These are phyloP conservation scores for Tigriopus californicus DNA, from an alignment of 2,888 invertebrate genomes.

Conservation along the genomic window DNA sequence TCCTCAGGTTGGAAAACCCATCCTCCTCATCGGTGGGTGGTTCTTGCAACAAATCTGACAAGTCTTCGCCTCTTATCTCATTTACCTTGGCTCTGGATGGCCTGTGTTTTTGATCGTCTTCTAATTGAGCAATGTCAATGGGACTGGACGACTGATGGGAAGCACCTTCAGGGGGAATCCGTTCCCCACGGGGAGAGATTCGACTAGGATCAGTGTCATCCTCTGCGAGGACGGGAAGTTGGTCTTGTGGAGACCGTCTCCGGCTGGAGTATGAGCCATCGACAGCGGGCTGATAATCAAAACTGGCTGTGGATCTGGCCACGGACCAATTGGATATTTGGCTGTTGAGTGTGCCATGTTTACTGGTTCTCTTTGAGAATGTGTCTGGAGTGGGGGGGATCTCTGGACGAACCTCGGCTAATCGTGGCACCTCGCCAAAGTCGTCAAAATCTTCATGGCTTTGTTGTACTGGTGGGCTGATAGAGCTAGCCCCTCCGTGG, in stretches of 20 bases:
- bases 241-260: neutral
- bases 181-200: neutral
- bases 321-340: slow-evolving; percentile 11
- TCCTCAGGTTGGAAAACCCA: slow-evolving; percentile 7
- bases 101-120: neutral
- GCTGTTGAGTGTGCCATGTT: neutral
- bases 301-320: slow-evolving; percentile 4
- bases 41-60: neutral
- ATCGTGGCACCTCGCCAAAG: neutral
- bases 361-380: neutral
- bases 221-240: slow-evolving; percentile 2
- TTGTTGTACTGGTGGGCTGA: neutral
- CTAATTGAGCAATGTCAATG: neutral
- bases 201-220: neutral
- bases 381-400: neutral
- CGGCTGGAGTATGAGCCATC: neutral
- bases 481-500: neutral
- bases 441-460: neutral
- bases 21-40: neutral
- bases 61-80: neutral
- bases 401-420: neutral
- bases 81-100: neutral
- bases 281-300: slow-evolving; percentile 2
- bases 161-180: slow-evolving; percentile 8
- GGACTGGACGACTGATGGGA: neutral